phyloP scores from a whole-genome alignment of 2,113 vertebrate genomes.

The Scartelaos histophorus region DNA sequence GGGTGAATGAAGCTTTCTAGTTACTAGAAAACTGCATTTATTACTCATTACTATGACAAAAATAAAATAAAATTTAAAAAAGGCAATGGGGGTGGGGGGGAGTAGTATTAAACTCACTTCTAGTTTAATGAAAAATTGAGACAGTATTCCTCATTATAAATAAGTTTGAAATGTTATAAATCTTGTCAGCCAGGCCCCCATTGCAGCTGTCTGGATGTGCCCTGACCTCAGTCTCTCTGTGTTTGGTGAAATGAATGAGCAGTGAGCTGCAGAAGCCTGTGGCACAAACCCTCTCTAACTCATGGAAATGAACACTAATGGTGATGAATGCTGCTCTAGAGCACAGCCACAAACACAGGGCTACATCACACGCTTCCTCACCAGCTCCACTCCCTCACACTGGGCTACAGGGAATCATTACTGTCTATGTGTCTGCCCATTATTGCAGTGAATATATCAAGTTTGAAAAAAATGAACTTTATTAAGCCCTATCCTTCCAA shows the following conservation, averaged over 20 bases:
- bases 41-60: too few species aligned
- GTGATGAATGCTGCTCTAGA: slow-evolving; percentile 52
- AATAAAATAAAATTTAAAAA: too few species aligned
- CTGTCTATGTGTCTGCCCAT: slow-evolving; percentile 20
- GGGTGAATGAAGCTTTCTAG: too few species aligned
- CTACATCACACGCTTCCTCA: slow-evolving; percentile 25
- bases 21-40: too few species aligned
- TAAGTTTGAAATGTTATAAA: neutral
- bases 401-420: slow-evolving; percentile 8
- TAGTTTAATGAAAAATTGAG: neutral
- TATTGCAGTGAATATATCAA: slow-evolving; percentile 1
- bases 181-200: slow-evolving; percentile 10
- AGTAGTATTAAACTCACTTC: neutral
- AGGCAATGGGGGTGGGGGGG: too few species aligned
- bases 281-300: slow-evolving; percentile 58
- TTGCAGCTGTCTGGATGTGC: slow-evolving; percentile 1
- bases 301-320: slow-evolving; percentile 66
- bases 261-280: slow-evolving; percentile 46
- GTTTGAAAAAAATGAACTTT: too few species aligned
- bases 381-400: slow-evolving; percentile 4
- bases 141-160: neutral
- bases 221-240: slow-evolving; percentile 24
- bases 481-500: too few species aligned
- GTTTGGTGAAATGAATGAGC: slow-evolving; percentile 19
- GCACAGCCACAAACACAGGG: slow-evolving; percentile 34